Evolutionary conservation across 2,797 vertebrate species (phyloP).

Genomic region (Eidolon dupreanum): DNA sequence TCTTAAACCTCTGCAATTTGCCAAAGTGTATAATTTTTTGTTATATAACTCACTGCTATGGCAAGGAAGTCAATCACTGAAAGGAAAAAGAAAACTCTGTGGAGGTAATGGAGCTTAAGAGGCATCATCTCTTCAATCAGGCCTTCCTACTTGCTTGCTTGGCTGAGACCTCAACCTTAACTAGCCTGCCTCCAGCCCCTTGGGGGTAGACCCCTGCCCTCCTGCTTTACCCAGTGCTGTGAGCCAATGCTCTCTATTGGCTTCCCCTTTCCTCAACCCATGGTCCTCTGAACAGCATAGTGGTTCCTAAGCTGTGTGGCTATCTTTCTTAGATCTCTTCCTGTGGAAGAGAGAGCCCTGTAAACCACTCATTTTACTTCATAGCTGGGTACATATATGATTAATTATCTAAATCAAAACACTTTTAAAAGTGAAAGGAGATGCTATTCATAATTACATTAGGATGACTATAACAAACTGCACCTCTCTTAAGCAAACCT

Average conservation of each 20-base stretch:
- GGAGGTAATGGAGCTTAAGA: not conserved
- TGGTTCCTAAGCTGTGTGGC: too few species aligned
- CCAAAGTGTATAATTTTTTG: not conserved
- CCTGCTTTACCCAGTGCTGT: not conserved
- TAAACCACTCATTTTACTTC: not conserved
- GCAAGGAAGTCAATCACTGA: not conserved
- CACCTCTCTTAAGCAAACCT: not conserved
- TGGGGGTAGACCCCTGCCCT: not conserved
- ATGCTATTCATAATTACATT: not conserved
- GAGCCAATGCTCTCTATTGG: not conserved
- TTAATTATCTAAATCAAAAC: not conserved
- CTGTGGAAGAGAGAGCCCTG: not conserved
- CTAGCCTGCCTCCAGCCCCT: not conserved
- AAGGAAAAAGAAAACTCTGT: not conserved
- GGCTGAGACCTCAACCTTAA: too few species aligned
- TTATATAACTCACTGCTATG: not conserved
- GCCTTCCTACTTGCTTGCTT: not conserved
- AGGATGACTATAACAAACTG: not conserved
- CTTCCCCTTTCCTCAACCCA: not conserved
- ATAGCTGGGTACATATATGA: not conserved
- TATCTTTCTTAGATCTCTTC: not conserved
- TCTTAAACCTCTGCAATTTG: not conserved
- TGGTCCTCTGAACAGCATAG: not conserved
- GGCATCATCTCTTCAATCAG: not conserved
- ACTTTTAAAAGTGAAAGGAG: not conserved